phyloP scores from a whole-genome alignment of 2,113 vertebrate species.

The Eurypyga helias region DNA sequence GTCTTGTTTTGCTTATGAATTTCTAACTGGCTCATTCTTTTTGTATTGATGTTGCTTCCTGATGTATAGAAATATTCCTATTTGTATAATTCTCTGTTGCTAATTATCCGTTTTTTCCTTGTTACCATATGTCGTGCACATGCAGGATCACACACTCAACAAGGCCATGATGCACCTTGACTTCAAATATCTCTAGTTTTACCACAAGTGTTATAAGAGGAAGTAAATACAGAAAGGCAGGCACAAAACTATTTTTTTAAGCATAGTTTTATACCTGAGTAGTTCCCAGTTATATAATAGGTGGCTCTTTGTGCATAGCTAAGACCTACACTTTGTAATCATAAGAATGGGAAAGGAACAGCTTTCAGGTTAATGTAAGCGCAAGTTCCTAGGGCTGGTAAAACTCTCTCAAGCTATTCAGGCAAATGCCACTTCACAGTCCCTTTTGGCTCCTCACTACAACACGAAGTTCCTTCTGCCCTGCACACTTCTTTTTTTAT shows the following conservation, averaged over 20 bases:
- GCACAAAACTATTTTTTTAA: background rate
- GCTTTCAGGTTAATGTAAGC: background rate
- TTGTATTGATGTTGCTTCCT: background rate
- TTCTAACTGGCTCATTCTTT: background rate
- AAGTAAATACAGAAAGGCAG: background rate
- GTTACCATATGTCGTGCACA: accelerated
- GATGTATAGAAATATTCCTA: background rate
- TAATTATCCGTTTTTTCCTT: background rate
- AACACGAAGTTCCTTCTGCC: background rate
- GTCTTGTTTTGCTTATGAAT: background rate
- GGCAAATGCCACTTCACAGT: accelerated
- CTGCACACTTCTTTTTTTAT: background rate
- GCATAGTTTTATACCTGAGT: background rate
- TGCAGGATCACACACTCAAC: background rate
- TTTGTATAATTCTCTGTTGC: background rate
- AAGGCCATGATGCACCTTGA: background rate
- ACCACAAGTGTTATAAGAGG: background rate
- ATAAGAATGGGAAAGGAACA: background rate
- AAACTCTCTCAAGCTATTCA: accelerated
- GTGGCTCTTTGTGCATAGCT: background rate
- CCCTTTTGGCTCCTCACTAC: background rate
- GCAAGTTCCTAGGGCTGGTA: background rate
- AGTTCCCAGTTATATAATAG: background rate
- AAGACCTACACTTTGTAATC: background rate
- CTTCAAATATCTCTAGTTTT: background rate